Evolutionary conservation across 2,888 invertebrate species (phyloP), one percentile per base, ranked within the genome.

Genomic region (Anoncus sp.): DNA sequence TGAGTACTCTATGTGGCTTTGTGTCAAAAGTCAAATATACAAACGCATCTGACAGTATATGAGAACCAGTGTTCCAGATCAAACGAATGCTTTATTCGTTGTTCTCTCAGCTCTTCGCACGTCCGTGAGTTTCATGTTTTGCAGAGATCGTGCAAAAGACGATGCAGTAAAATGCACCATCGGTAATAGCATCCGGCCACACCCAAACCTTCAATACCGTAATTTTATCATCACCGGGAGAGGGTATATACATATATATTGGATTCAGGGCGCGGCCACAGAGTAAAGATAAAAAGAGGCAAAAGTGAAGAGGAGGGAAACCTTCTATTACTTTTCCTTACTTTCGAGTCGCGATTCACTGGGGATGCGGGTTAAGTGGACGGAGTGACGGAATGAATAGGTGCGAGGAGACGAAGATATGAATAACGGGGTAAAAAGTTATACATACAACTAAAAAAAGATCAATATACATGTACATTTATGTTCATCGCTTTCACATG

Each of bases 141-240:
- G 63, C 49, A 31, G 57, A 49, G 53, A 65, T 27, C 47, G 70
- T 74, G 74, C 60, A 66, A 74, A 43, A 31, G 47, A 27, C 40
- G 40, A 53, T 55, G 45, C 53, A 49, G 45, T 60, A 49, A 70
- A 70, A 70, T 74, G 73, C 60, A 67, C 51, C 63, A 27, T 27
- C n/a, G 40, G 38, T 27, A 22, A 20, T 59, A 55, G 43, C 47
- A 69, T 57, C 47, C 59, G 43, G 60, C 74, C 74, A 59, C 74
- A 53, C 77, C 77, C 77, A 57, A 70, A 65, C 59, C 59, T 53
- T 69, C 53, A 51, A 40, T 51, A 31, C 18, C n/a, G 31, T 20
- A 16, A 72, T 77, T 74, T 74, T 74, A 74, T 77, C 60, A 53
- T 20, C 14, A n/a, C n/a, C n/a, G n/a, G n/a, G n/a, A n/a, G n/a